A percentile compares a stretch with the other conserved stretches of the same genome.
Evolutionary conservation across 2,797 vertebrate species (phyloP).

Genomic region (Pithecia hirsuta): DNA sequence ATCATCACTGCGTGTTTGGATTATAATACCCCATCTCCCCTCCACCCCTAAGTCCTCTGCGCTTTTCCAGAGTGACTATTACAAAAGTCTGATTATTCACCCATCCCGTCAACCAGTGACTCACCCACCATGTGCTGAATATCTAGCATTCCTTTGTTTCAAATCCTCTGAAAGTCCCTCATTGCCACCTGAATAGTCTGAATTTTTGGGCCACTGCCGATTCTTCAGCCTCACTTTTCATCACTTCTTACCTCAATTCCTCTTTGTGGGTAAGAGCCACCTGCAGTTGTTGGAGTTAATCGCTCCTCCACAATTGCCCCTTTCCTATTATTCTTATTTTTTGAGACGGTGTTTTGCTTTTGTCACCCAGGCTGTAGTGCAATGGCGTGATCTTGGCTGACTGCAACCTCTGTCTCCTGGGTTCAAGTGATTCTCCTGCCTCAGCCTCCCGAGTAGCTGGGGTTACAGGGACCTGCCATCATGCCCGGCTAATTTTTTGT

Average conservation of each 20-base stretch:
- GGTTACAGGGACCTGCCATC: neutral
- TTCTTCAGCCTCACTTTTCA: neutral
- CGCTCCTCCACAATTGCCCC: neutral
- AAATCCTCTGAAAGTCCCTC: neutral
- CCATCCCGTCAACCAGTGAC: neutral
- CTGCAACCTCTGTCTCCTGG: neutral
- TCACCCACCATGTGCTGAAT: neutral
- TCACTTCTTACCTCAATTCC: neutral
- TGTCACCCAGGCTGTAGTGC: neutral
- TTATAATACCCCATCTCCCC: neutral
- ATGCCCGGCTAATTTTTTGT: neutral
- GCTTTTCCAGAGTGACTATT: neutral
- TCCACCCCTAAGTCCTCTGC: rapidly evolving
- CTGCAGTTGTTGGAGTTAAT: neutral
- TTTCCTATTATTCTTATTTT: neutral
- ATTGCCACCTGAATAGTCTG: neutral
- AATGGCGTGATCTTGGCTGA: neutral
- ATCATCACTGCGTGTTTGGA: neutral
- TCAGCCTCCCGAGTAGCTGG: neutral
- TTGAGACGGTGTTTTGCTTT: neutral
- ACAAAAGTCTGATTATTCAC: neutral
- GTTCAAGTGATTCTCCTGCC: neutral
- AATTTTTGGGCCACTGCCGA: neutral
- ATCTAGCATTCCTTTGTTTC: neutral
- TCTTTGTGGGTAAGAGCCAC: neutral